Evolutionary conservation across 2,797 vertebrate species (phyloP), one percentile per base, ranked within the genome.

Genomic region (Periparus ater): DNA sequence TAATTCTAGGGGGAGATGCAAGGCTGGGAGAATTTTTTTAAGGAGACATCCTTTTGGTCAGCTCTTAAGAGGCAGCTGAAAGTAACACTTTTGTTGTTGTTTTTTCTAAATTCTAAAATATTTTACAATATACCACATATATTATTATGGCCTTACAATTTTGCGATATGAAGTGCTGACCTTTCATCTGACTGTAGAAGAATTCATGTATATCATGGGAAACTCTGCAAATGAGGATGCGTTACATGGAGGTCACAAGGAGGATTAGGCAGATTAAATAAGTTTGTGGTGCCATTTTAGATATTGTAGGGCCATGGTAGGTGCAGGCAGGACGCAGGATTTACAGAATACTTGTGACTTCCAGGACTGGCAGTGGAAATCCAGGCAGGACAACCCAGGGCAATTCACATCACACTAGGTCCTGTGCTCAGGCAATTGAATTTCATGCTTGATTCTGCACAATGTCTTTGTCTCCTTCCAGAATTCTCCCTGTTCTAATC

Each of bases 321-420:
- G 4, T 58, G 11, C 13, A 47, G 20, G 15, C 38, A 65, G 29
- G 47, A 73, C 14, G 22, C 12, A 53, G 16, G 26, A 60, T 17
- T n/a, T 50, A 26, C 8, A 45, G 51, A 80, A 74, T 34, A 61
- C 10, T 38, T 67, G 26, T 53, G 30, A 25, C 11, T 72, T 84
- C 40, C 40, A 18, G n/a, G 9, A n/a, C 8, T 38, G 32, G 29
- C 18, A 57, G 45, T 0, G 0, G 42, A 67, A 76, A 87, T 25
- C 14, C 51, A 79, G 47, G 23, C 27, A 51, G 22, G 38, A 55
- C 20, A 45, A 6, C 7, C 11, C 15, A 57, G 30, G 11, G 4
- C 4, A 3, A 23, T 10, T 47, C 50, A 44, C 5, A 22, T 44
- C 0, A 3, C 23, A 15, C 11, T 22, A 13, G 10, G 8, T 53